Base-by-base conservation (phyloP, 2,113 vertebrate species). In the Poeciliopsis retropinna region DNA sequence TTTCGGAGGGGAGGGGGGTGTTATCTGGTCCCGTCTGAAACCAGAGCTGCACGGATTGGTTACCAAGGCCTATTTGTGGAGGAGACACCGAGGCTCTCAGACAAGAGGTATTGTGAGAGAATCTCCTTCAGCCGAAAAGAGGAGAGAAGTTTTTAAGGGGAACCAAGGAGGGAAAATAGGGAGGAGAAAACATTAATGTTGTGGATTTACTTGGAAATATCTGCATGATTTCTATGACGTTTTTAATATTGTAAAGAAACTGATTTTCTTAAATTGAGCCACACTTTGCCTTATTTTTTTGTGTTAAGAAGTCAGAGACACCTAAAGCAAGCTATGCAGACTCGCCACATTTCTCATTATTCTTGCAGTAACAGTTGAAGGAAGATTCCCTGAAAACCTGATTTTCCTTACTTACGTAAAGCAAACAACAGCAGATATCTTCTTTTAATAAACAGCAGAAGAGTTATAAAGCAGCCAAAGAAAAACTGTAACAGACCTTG, bases 41-140 rank as follows among this genome's bases (percentile, higher is more conserved):
- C 88, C 86, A 82, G 92, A 95, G 93, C 92, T 79, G 84, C 71
- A 74, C 67, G 83, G 92, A 94, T 95, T 83, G 83, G 87, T 93
- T 94, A 91, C 91, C 73, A 9, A 71, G 86, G 88, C 90, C 93
- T 94, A 94, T 95, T 94, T 95, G 91, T 87, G 93, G 93, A 94
- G 91, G 93, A 94, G 94, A 95, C 93, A 93, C 88, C 44, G 88
- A 90, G 94, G 88, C 93, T 90, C 80, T 87, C 91, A 91, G 92
- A 93, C 91, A 87, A 34, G 87, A 81, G 89, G 87, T 87, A 92
- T 90, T 92, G 90, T 89, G 87, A 90, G 84, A 94, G 89, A 89
- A 89, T 92, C 88, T 91, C 92, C 92, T 94, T 94, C 90, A 92
- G 76, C 73, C 69, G 75, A 77, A 81, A 57, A 88, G 60, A 5